Evolutionary conservation across 2,797 vertebrate genomes (phyloP), one percentile per base, ranked within the genome.

Genomic region (Acridotheres tristis): DNA sequence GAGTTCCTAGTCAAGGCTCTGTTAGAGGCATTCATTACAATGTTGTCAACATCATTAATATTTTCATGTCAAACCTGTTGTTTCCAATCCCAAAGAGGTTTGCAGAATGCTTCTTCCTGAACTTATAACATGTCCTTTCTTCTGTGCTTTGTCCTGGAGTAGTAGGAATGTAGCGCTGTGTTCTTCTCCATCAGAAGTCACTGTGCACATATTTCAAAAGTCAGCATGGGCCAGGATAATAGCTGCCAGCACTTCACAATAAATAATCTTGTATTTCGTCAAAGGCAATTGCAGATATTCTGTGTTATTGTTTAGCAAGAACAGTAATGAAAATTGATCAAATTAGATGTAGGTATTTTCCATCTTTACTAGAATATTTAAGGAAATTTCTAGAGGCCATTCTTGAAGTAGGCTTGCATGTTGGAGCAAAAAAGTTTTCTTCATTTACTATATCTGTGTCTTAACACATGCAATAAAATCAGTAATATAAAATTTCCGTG

Each of bases 291-390:
- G 81, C n/a, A 11, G 15, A 45, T 87, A 50, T 68, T 63, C 20
- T 65, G 27, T 51, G 11, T 69, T 94, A 59, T 16, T 86, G 66
- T 59, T 43, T 48, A n/a, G 47, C 65, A 88, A 68, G 72, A 94
- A 58, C 30, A 32, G 23, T 67, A 55, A 40, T 83, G 51, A 91
- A 86, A 88, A 72, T 53, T 55, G 69, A 51, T 91, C 74, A 73
- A 61, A 90, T 84, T 79, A 86, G 59, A 84, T 76, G 51, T 89
- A 91, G 86, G 18, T 23, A 22, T 47, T 96, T 97, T 93, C 45
- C 96, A 81, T 89, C 94, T 96, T 96, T 90, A 65, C 34, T 75
- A 66, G 74, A 80, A 73, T 86, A 83, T 91, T 71, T 96, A 63
- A 89, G 71, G 51, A 95, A 93, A 57, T 57, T 51, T 89, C 71